Conservation (phyloP, 2,888 invertebrate genomes). For the Helicoverpa assulta region DNA sequence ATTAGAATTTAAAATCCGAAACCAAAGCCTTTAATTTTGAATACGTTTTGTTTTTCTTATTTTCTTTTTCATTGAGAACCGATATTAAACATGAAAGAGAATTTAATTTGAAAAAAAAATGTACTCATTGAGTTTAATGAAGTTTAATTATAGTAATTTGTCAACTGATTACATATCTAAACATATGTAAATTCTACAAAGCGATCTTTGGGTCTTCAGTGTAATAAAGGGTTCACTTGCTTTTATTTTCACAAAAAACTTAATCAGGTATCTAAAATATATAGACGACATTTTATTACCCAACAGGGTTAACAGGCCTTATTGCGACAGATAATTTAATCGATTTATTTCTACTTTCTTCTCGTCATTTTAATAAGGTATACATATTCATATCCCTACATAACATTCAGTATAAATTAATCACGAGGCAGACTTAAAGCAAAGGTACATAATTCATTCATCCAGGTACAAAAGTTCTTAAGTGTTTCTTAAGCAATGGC, state of each 20-base stretch:
- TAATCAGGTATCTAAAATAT: no score
- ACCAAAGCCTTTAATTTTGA: slow-evolving; percentile 21
- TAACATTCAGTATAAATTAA: slow-evolving; percentile 44
- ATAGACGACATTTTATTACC: no score
- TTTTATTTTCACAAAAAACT: no score
- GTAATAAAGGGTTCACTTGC: no score
- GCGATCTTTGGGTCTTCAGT: no score
- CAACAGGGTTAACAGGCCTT: no score
- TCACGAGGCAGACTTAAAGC: slow-evolving; percentile 37
- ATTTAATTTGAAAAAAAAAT: neutral
- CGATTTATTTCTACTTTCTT: no score
- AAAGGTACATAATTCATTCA: slow-evolving; percentile 57
- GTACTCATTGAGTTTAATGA: neutral
- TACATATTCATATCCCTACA: slow-evolving; percentile 5
- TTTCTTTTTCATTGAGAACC: slow-evolving; percentile 13
- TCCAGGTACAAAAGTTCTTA: slow-evolving; percentile 51
- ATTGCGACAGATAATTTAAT: no score
- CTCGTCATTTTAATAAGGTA: no score
- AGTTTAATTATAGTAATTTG: neutral
- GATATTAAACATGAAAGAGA: no score
- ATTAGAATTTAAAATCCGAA: slow-evolving; percentile 29
- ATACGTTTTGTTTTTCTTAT: slow-evolving; percentile 8
- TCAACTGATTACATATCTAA: neutral
- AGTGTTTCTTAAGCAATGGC: slow-evolving; percentile 52
- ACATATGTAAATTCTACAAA: no score